phyloP scores from a whole-genome alignment of 2,113 vertebrate genomes.

The Odobenus rosmarus region DNA sequence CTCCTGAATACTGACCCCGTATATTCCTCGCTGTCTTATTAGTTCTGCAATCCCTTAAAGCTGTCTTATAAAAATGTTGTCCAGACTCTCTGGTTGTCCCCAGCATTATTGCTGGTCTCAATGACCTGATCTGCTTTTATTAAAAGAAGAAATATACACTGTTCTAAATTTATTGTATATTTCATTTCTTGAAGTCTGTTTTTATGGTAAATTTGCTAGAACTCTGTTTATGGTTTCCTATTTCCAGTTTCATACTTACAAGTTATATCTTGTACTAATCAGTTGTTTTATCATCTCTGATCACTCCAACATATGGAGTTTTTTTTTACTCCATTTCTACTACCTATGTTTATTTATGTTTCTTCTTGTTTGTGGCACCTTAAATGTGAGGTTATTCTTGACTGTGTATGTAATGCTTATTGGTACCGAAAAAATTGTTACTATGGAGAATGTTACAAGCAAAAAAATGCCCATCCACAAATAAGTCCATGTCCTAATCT shows the following conservation, averaged over 20 bases:
- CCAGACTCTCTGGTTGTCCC: neutral
- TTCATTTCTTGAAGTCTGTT: neutral
- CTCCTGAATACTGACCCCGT: neutral
- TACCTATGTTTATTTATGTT: neutral
- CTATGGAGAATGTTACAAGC: neutral
- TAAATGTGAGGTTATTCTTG: neutral
- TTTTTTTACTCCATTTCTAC: neutral
- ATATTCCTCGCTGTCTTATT: neutral
- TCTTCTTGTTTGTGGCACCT: neutral
- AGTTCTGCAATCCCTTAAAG: neutral
- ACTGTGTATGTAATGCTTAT: neutral
- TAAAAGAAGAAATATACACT: neutral
- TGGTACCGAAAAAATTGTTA: neutral
- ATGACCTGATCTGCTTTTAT: neutral
- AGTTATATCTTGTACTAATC: neutral
- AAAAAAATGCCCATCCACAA: neutral
- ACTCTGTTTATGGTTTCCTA: neutral
- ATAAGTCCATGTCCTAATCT: neutral
- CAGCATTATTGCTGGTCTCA: neutral
- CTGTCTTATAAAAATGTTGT: neutral
- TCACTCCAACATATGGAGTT: neutral
- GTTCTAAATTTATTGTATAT: neutral
- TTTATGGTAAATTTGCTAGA: neutral
- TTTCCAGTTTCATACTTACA: neutral
- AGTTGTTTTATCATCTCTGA: slow-evolving; percentile 11